Conservation (phyloP, 2,888 invertebrate species). For the Laothoe populi region DNA sequence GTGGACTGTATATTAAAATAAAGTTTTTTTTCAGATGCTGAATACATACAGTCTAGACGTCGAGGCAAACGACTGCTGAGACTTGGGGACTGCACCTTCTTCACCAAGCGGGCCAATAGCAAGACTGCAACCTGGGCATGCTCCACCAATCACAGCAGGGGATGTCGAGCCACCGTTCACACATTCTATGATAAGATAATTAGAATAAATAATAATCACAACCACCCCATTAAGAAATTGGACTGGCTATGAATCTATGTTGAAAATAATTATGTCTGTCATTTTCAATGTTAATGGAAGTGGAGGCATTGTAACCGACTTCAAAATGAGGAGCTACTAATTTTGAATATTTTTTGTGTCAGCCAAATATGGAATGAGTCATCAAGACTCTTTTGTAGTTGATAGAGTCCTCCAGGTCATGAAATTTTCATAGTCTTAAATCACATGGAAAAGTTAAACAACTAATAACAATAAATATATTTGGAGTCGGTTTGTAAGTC, state of each 20-base stretch:
- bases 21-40: background rate
- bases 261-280: background rate
- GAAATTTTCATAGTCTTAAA: too few species aligned
- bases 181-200: slow-evolving; percentile 13
- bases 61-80: background rate
- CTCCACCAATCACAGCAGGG: slow-evolving; percentile 39
- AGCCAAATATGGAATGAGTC: background rate
- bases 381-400: too few species aligned
- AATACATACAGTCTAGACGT: background rate
- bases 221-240: background rate
- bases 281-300: background rate
- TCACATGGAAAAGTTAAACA: too few species aligned
- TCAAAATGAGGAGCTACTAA: too few species aligned
- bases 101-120: slow-evolving; percentile 23
- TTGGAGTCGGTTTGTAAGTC: too few species aligned
- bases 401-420: too few species aligned
- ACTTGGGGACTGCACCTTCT: slow-evolving; percentile 11
- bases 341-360: background rate
- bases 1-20: background rate
- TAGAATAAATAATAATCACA: background rate
- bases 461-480: too few species aligned
- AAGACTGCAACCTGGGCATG: slow-evolving; percentile 40
- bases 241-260: background rate
- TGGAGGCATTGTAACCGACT: background rate
- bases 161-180: slow-evolving; percentile 41